Evolutionary conservation across 2,113 vertebrate species (phyloP).

Genomic region (Rafetus swinhoei): DNA sequence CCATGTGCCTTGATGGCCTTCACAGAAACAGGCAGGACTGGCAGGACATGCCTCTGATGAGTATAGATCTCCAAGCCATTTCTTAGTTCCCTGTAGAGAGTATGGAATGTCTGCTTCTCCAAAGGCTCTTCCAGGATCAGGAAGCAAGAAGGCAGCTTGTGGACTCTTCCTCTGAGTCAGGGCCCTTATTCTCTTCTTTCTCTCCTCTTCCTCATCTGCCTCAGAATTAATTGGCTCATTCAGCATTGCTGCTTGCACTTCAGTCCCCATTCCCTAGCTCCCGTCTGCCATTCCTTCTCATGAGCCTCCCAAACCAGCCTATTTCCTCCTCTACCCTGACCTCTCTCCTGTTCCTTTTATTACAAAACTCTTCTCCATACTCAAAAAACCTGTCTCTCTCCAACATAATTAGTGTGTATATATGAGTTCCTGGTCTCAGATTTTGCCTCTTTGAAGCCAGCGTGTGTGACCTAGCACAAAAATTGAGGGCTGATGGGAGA

Average conservation of each 20-base stretch:
- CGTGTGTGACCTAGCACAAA: not conserved
- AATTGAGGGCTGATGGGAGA: not conserved
- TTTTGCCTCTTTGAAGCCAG: not conserved
- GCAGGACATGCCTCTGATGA: not conserved
- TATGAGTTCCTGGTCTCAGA: not conserved
- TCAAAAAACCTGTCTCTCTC: not conserved
- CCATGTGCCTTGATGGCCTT: not conserved
- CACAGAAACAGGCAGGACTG: not conserved
- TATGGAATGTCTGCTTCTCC: not conserved
- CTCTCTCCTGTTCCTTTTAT: not conserved
- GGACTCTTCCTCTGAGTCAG: not conserved
- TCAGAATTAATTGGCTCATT: not conserved
- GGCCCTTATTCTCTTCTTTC: not conserved
- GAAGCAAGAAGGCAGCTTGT: not conserved
- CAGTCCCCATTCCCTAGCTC: not conserved
- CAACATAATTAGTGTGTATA: not conserved
- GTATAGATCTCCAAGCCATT: not conserved
- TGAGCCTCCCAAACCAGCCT: not conserved
- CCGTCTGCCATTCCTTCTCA: not conserved
- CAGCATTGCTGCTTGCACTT: not conserved
- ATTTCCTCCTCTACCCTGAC: not conserved
- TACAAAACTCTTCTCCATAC: not conserved
- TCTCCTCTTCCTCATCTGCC: not conserved
- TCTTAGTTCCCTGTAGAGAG: not conserved
- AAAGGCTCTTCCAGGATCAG: accelerated